Evolutionary conservation across 2,113 vertebrate species (phyloP), one percentile per base, ranked within the genome.

Genomic region (Caranx melampygus): DNA sequence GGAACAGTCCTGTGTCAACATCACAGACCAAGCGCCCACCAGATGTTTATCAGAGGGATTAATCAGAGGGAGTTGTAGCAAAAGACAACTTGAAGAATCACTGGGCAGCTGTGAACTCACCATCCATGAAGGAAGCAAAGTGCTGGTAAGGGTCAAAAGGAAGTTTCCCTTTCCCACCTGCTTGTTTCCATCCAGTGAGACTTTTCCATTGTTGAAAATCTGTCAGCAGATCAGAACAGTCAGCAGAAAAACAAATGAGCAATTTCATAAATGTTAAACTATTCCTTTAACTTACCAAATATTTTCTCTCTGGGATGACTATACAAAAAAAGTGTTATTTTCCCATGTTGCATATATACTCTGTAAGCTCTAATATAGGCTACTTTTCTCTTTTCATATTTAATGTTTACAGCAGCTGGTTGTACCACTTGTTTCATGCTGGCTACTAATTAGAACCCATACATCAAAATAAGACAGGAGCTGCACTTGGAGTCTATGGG

Each of bases 91-190:
- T 51, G 9, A 7, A 10, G n/a, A 51, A 58, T 34, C 18, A 55
- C 14, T 31, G 18, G 47, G 1, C 11, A 42, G 18, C 2, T 33
- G 3, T 20, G 12, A 51, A 34, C 72, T 76, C 63, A 83, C 80
- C 80, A 47, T 49, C 40, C 72, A 80, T 60, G 3, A 87, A 10
- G 5, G 67, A 68, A 3, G 33, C 80, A 31, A 83, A 83, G n/a
- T 2, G 42, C 59, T 69, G 21, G 58, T 69, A 16, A 14, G 72
- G 76, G 35, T 83, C 80, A 64, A 65, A 87, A 4, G 85, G 80
- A 64, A 83, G 26, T 61, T 74, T 62, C 1, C 77, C 2, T 54
- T 59, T 1, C 81, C 77, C 12, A 5, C 16, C 20, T 70, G 1
- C 8, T 6, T 7, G 1, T 44, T 55, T 60, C 21, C 40, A 10